A percentile compares a stretch with the other conserved stretches of the same genome.
These are phyloP conservation scores for Lordiphosa clarofinis DNA, from an alignment of 1,140 invertebrate genomes.

Conservation along the genomic window DNA sequence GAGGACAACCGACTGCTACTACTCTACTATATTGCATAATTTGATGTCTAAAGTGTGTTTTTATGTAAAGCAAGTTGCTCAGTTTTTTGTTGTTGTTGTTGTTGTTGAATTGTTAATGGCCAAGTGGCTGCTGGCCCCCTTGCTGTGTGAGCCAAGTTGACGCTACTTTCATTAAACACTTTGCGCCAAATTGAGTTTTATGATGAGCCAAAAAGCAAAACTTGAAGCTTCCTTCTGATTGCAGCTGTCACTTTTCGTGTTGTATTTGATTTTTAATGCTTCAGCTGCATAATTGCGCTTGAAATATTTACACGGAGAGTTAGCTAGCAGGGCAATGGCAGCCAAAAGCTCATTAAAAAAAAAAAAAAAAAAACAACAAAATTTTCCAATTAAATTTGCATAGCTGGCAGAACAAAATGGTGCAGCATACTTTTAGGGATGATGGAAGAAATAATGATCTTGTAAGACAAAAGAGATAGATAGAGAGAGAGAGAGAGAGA, in stretches of 20 bases:
- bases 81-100: conserved; percentile 22
- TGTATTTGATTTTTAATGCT: conserved; percentile 74
- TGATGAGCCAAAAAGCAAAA: conserved; percentile 44
- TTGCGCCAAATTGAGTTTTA: conserved; percentile 79
- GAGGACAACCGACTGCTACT: background rate
- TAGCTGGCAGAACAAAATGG: conserved; percentile 14
- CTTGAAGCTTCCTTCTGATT: conserved; percentile 36
- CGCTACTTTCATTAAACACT: conserved; percentile 78
- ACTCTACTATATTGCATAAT: conserved; percentile 69
- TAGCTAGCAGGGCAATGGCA: background rate
- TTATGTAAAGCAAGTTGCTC: conserved; percentile 70
- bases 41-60: conserved; percentile 67
- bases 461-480: too few species aligned
- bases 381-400: conserved; percentile 53
- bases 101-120: conserved; percentile 61
- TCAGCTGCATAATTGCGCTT: conserved; percentile 71
- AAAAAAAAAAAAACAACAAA: conserved; percentile 9
- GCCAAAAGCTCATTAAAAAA: conserved; percentile 33
- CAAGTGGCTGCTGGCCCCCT: conserved; percentile 17
- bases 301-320: conserved; percentile 59
- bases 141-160: conserved; percentile 31
- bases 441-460: background rate
- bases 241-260: conserved; percentile 69
- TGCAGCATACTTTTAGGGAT: conserved; percentile 14
- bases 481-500: too few species aligned